Evolutionary conservation across 2,888 invertebrate genomes (phyloP).

Genomic region (Eudasyphora cyanicolor): DNA sequence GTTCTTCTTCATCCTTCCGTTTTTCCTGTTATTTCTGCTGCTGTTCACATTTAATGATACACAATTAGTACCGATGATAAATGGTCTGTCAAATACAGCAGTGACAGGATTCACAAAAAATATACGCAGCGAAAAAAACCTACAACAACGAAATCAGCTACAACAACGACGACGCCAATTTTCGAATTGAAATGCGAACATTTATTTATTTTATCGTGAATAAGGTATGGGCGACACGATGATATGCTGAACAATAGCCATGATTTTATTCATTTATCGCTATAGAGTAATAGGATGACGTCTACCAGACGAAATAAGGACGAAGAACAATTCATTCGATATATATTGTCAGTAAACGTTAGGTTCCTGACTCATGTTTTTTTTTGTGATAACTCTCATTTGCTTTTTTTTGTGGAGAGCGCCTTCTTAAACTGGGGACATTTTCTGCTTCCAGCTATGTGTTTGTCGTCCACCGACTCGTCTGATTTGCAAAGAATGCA

Average conservation of each 20-base stretch:
- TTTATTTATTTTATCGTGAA: constrained; percentile 9
- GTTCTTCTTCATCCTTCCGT: constrained; percentile 51
- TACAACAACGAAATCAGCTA: too few species aligned
- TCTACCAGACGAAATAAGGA: not conserved
- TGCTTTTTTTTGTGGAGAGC: too few species aligned
- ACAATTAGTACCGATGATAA: constrained; percentile 78
- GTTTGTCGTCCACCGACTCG: too few species aligned
- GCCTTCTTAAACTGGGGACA: too few species aligned
- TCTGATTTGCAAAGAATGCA: too few species aligned
- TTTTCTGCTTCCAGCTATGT: too few species aligned
- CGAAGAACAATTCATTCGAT: too few species aligned
- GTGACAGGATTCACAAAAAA: constrained; percentile 66
- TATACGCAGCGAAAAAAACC: constrained; percentile 65
- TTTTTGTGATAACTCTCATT: too few species aligned
- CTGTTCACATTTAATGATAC: constrained; percentile 74
- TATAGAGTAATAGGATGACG: not conserved
- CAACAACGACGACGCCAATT: constrained; percentile 4
- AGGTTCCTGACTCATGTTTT: too few species aligned
- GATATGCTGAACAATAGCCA: not conserved
- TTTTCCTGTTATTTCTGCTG: constrained; percentile 57
- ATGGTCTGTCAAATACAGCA: constrained; percentile 78
- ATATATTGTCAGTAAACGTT: too few species aligned
- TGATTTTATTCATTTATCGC: not conserved
- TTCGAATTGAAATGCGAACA: constrained; percentile 19
- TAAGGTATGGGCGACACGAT: not conserved